Evolutionary conservation across 2,113 vertebrate species (phyloP).

Genomic region (Piprites chloris): DNA sequence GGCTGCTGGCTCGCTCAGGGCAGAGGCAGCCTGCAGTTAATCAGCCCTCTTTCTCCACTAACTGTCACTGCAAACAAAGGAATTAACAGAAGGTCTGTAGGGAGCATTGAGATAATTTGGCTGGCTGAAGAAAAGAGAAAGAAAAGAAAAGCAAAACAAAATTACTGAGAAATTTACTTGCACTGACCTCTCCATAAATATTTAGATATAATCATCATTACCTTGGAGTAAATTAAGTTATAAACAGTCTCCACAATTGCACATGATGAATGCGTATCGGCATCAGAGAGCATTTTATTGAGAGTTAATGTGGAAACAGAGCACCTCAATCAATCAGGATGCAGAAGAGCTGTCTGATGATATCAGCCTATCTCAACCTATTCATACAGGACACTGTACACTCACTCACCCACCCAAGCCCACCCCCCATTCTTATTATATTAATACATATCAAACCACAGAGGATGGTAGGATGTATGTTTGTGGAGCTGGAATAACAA

Average conservation of each 20-base stretch:
- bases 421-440: accelerated
- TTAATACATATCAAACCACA: not conserved
- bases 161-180: slow-evolving; percentile 64
- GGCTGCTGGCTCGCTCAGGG: not conserved
- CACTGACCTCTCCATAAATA: slow-evolving; percentile 71
- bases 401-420: not conserved
- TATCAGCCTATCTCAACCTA: slow-evolving; percentile 36
- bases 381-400: not conserved
- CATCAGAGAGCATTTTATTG: slow-evolving; percentile 55
- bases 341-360: slow-evolving; percentile 24
- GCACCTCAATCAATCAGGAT: slow-evolving; percentile 58
- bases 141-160: slow-evolving; percentile 53
- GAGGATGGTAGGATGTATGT: not conserved
- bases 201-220: slow-evolving; percentile 72
- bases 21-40: slow-evolving; percentile 62
- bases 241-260: slow-evolving; percentile 64
- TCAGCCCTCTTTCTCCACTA: slow-evolving; percentile 61
- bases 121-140: slow-evolving; percentile 56
- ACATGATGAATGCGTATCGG: slow-evolving; percentile 55
- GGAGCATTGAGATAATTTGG: slow-evolving; percentile 68
- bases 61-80: slow-evolving; percentile 71
- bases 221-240: slow-evolving; percentile 69
- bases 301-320: slow-evolving; percentile 69
- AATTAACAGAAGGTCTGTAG: slow-evolving; percentile 66
- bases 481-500: not conserved